These are phyloP conservation scores for Xanthostigma xanthostigma DNA, from an alignment of 2,888 invertebrate species.

Conservation along the genomic window DNA sequence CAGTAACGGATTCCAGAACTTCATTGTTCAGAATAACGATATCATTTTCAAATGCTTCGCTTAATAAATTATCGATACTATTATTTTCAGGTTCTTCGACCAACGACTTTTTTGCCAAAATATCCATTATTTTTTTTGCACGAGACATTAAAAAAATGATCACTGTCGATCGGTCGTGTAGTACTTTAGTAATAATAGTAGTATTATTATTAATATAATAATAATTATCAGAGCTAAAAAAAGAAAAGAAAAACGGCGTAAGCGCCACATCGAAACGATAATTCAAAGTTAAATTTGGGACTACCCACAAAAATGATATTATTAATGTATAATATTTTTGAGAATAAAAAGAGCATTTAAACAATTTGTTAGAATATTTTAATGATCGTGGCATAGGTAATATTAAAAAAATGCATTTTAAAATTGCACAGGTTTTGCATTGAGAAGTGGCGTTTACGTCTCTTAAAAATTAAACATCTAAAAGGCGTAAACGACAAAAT, in stretches of 20 bases:
- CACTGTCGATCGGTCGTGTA: neutral
- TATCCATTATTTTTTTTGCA: neutral
- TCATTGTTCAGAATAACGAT: neutral
- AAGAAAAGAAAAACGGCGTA: neutral
- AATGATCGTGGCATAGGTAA: neutral
- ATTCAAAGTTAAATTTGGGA: neutral
- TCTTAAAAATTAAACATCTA: neutral
- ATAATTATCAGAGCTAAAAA: no score
- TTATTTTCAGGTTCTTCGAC: neutral
- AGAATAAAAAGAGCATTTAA: neutral
- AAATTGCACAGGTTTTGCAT: slow-evolving; percentile 1
- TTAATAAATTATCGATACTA: neutral
- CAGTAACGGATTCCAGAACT: neutral
- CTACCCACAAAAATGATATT: neutral
- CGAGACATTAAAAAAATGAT: slow-evolving; percentile 1
- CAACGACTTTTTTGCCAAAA: neutral
- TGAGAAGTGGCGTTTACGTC: neutral
- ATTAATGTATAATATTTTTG: neutral
- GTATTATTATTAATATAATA: no score
- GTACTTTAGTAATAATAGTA: no score
- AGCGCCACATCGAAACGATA: neutral
- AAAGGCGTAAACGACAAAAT: slow-evolving; percentile 2
- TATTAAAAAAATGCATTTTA: neutral
- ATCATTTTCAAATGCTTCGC: neutral
- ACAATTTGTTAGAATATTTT: neutral